Evolutionary conservation across 2,113 vertebrate species (phyloP), one percentile per base, ranked within the genome.

Genomic region (Epinephelus cyanopodus): DNA sequence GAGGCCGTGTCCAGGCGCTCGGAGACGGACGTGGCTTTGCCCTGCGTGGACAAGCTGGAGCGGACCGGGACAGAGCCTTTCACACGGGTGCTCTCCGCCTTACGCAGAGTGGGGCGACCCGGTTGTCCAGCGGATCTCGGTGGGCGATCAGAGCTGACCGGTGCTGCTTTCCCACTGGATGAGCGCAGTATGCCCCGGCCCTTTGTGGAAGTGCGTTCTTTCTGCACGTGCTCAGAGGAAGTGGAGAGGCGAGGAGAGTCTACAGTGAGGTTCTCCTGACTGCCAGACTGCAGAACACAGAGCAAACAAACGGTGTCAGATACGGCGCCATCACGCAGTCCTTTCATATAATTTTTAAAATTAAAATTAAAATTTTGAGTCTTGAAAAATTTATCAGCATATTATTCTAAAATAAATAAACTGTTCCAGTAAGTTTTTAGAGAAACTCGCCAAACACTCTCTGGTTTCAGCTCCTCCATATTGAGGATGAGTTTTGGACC

Each of bases 221-320:
- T 97, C 82, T 93, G 95, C 74, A 81, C 81, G 45, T 96, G 95
- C 89, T 98, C 97, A 2, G 90, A 93, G 11, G 95, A 96, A 13
- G 96, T 96, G 62, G 97, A 92, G 83, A 96, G 96, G 87, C 94
- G 97, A 90, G 97, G 96, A 6, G 97, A 96, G 93, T 98, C 97
- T 42, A 96, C 96, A 29, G 97, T 95, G 87, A 98, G 95, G 92
- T 98, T 98, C 90, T 99, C 97, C 92, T 97, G 97, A 83, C 96
- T 97, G 81, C 95, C 95, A 67, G 96, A 97, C 93, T 97, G 95
- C 45, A 95, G 83, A 93, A 4, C 93, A 93, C 64, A 68, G 19
- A 61, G 14, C 3, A 65, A 50, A 62, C 3, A 63, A 45, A 52
- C 25, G 10, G 18, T 13, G 47, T 63, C 17, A 68, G 25, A 15